Percentiles rank a stretch among this genome's conserved stretches.
Evolutionary conservation across 1,140 invertebrate species (phyloP).

Genomic region (Ptiloglossa arizonensis): DNA sequence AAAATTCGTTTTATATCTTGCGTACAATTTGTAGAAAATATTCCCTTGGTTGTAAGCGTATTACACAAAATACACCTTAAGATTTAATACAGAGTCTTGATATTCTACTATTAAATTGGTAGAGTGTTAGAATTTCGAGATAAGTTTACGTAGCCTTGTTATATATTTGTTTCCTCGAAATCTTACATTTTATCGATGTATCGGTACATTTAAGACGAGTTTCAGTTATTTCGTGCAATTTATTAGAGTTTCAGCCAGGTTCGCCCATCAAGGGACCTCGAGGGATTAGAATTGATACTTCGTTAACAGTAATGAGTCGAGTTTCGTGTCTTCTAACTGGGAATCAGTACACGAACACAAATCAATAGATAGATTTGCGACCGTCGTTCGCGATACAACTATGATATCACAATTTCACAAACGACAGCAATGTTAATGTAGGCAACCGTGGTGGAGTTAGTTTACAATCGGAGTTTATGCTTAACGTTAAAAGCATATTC

Average conservation of each 20-base stretch:
- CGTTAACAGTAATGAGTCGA: constrained; percentile 22
- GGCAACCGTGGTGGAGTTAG: neutral
- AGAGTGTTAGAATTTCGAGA: no score
- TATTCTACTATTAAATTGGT: no score
- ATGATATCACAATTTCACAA: constrained; percentile 1
- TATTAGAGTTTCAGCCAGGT: neutral
- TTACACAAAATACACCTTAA: no score
- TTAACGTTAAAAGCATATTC: constrained; percentile 20
- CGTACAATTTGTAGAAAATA: no score
- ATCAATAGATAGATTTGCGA: neutral
- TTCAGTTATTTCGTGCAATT: neutral
- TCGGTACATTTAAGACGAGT: neutral
- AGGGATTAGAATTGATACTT: neutral
- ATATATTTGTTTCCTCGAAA: no score
- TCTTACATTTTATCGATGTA: neutral
- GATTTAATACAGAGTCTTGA: no score
- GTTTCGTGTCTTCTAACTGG: neutral
- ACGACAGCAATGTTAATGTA: neutral
- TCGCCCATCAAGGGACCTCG: neutral
- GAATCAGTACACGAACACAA: neutral
- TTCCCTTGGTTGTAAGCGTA: no score
- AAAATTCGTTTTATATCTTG: no score
- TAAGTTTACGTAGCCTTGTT: no score
- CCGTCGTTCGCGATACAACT: neutral
- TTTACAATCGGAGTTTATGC: constrained; percentile 25